phyloP scores from a whole-genome alignment of 2,113 vertebrate species.

The Meleagris gallopavo region DNA sequence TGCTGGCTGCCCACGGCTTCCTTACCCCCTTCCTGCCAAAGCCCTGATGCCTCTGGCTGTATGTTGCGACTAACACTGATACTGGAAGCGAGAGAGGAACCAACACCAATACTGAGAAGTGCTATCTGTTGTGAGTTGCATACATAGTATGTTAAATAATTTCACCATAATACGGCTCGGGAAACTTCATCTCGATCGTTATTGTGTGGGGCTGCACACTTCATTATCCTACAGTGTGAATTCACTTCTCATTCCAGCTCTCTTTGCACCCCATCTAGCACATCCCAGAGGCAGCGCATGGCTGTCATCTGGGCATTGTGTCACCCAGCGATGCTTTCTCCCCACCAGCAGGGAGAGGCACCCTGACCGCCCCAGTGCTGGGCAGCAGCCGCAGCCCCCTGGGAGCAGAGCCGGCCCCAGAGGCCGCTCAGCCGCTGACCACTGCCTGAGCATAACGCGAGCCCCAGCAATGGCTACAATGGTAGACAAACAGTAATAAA shows the following conservation, averaged over 20 bases:
- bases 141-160: not conserved
- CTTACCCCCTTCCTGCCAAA: not conserved
- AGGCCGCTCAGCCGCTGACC: not conserved
- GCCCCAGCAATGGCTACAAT: not conserved
- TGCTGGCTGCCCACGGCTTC: not conserved
- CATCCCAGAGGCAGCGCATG: not conserved
- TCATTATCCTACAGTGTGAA: not conserved
- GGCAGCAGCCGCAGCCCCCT: not conserved
- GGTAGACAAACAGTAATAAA: slow-evolving; percentile 58
- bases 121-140: not conserved
- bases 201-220: not conserved
- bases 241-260: not conserved
- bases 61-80: not conserved
- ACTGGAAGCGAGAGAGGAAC: not conserved
- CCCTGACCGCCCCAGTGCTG: rapidly evolving
- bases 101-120: not conserved
- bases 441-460: not conserved
- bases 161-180: not conserved
- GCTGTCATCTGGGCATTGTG: not conserved
- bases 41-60: not conserved
- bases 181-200: not conserved
- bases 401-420: not conserved
- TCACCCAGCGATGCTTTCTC: not conserved
- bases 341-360: not conserved
- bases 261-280: not conserved